These are phyloP conservation scores for Chloroceryle inda DNA, from an alignment of 2,797 vertebrate genomes.

Conservation along the genomic window DNA sequence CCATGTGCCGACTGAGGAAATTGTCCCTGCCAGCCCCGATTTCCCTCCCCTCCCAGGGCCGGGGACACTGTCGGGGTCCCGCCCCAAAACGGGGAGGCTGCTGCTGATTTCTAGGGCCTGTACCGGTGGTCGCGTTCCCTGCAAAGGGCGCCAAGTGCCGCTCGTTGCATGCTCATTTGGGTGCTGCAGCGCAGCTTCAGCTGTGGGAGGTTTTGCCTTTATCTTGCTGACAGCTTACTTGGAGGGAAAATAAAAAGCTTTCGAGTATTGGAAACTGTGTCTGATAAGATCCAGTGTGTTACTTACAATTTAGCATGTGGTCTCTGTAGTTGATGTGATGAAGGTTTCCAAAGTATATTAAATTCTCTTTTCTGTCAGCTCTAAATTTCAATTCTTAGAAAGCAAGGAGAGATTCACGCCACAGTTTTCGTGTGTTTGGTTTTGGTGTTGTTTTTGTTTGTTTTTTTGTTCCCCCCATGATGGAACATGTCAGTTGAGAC, in stretches of 20 bases:
- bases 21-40: neutral
- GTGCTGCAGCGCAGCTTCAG: neutral
- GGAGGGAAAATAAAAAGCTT: neutral
- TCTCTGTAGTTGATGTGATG: neutral
- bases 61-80: accelerated
- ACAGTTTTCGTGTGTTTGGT: neutral
- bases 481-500: neutral
- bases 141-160: neutral
- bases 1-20: accelerated
- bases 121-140: accelerated
- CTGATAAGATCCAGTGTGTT: neutral
- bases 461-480: too few relatives aligned
- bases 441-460: too few relatives aligned
- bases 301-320: accelerated
- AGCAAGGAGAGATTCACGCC: neutral
- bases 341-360: neutral
- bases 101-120: neutral
- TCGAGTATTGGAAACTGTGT: accelerated
- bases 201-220: neutral
- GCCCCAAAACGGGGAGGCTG: accelerated
- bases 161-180: accelerated
- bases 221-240: neutral
- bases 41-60: accelerated
- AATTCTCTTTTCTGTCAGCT: neutral
- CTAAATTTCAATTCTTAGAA: neutral